Evolutionary conservation across 2,888 invertebrate species (phyloP).

Genomic region (Megaustenia siamemsis): DNA sequence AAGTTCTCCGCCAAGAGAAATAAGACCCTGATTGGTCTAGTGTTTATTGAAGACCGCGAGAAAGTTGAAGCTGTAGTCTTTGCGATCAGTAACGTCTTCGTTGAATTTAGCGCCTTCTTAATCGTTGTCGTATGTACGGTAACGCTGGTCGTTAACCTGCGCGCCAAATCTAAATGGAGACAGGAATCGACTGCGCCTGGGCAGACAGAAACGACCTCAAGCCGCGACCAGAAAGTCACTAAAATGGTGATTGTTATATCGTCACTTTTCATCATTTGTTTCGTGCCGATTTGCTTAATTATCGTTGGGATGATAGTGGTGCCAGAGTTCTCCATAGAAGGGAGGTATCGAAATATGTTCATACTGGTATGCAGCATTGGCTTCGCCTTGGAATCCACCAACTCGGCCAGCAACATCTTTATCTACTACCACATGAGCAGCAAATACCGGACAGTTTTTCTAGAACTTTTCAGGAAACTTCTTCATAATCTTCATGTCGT

Average conservation of each 20-base stretch:
- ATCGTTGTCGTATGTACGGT: background rate
- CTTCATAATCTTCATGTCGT: too few species aligned
- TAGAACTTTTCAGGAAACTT: background rate
- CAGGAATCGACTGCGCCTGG: background rate
- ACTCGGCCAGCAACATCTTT: background rate
- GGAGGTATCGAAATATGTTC: background rate
- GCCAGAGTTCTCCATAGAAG: conserved; percentile 5
- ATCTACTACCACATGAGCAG: conserved; percentile 19
- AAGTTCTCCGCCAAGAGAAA: background rate
- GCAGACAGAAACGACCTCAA: background rate
- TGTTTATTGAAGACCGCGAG: conserved; percentile 5
- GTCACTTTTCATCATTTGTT: background rate
- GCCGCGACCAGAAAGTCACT: conserved; percentile 4
- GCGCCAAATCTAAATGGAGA: background rate
- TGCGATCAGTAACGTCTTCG: background rate
- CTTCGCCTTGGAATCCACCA: background rate
- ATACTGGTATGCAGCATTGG: background rate
- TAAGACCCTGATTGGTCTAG: conserved; percentile 5
- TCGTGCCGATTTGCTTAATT: background rate
- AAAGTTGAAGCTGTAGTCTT: background rate
- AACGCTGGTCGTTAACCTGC: background rate
- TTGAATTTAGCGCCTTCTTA: background rate
- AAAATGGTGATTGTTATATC: conserved; percentile 4
- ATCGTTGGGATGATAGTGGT: background rate
- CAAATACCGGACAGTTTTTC: background rate